phyloP scores from a whole-genome alignment of 1,140 invertebrate species.

The Daktulosphaira vitifoliae region DNA sequence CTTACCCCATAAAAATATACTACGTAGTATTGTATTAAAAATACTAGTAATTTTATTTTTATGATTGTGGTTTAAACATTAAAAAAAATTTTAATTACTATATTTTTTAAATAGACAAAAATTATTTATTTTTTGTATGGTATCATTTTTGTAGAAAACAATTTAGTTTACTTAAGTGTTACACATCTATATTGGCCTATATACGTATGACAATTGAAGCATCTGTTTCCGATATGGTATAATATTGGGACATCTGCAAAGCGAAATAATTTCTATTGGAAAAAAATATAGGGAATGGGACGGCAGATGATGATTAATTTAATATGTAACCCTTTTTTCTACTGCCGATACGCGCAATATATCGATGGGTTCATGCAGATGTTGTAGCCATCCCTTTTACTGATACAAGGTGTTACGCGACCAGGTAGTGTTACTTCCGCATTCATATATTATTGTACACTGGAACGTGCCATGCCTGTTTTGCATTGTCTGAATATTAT shows the following conservation, averaged over 20 bases:
- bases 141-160: no score
- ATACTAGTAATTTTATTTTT: no score
- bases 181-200: no score
- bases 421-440: conserved; percentile 29
- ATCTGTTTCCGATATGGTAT: conserved; percentile 18
- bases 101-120: no score
- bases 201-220: not conserved
- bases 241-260: conserved; percentile 21
- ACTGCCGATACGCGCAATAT: conserved; percentile 10
- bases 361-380: conserved; percentile 31
- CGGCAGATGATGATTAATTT: conserved; percentile 34
- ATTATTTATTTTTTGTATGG: no score
- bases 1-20: no score
- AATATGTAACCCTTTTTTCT: conserved; percentile 22
- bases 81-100: no score
- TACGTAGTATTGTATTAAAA: no score
- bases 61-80: no score
- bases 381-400: conserved; percentile 1
- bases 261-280: conserved; percentile 5
- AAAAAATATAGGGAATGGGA: not conserved
- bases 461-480: conserved; percentile 28
- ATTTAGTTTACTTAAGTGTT: no score
- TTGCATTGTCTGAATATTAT: conserved; percentile 32
- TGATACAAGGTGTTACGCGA: conserved; percentile 3
- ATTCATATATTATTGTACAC: not conserved